These are phyloP conservation scores for Nerophis lumbriciformis DNA, from an alignment of 2,113 vertebrate species.

Conservation along the genomic window DNA sequence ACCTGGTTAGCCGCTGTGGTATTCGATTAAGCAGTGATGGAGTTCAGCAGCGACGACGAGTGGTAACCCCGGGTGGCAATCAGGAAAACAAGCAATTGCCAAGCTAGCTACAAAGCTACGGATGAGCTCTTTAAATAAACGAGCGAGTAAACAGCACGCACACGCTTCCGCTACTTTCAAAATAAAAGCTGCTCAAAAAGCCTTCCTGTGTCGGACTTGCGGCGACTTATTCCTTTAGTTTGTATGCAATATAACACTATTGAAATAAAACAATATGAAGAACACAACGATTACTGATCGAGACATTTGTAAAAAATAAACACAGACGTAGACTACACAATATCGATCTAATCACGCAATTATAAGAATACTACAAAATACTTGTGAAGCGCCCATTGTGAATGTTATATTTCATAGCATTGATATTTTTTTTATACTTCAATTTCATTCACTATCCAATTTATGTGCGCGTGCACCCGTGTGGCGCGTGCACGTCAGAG, in stretches of 20 bases:
- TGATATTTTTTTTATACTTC: neutral
- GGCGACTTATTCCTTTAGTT: too few relatives aligned
- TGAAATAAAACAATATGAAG: too few relatives aligned
- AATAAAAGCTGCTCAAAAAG: neutral
- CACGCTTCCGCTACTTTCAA: slow-evolving; percentile 43
- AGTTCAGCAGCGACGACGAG: slow-evolving; percentile 46
- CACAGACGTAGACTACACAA: too few relatives aligned
- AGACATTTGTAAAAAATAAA: too few relatives aligned
- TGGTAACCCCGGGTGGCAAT: slow-evolving; percentile 58
- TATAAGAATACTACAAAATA: too few relatives aligned
- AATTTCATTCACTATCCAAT: neutral
- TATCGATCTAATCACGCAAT: too few relatives aligned
- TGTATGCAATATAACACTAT: too few relatives aligned
- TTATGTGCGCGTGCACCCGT: neutral
- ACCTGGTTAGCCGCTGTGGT: slow-evolving; percentile 41
- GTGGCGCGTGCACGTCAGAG: slow-evolving; percentile 19
- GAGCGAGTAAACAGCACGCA: slow-evolving; percentile 23
- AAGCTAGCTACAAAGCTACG: slow-evolving; percentile 41
- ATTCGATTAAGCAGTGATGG: slow-evolving; percentile 50
- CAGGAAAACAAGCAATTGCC: slow-evolving; percentile 63
- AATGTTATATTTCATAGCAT: too few relatives aligned
- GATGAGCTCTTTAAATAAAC: slow-evolving; percentile 24
- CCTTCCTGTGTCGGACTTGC: too few relatives aligned
- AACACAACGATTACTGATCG: too few relatives aligned
- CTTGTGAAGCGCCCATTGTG: too few relatives aligned